phyloP scores from a whole-genome alignment of 2,797 vertebrate genomes.

The Sarcoramphus papa region DNA sequence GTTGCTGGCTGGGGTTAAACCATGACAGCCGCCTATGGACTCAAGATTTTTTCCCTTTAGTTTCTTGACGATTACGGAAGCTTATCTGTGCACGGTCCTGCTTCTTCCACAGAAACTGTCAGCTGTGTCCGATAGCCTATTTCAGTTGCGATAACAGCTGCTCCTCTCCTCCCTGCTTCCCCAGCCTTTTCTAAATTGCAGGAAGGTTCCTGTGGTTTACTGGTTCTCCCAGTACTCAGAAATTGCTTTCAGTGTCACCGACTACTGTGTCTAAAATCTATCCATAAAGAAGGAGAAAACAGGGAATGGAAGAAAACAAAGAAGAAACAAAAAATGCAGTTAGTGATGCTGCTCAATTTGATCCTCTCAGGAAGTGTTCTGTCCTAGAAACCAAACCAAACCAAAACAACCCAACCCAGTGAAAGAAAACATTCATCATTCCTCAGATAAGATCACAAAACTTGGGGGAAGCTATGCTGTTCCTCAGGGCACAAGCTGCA shows the following conservation, averaged over 20 bases:
- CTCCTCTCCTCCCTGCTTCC: not conserved
- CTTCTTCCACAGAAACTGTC: not conserved
- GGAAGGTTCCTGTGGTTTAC: not conserved
- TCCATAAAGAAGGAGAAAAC: slow-evolving; percentile 28
- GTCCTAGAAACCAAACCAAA: slow-evolving; percentile 8
- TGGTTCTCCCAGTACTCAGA: not conserved
- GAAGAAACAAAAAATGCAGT: not conserved
- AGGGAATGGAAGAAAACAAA: not conserved
- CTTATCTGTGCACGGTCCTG: not conserved
- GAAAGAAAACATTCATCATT: not conserved
- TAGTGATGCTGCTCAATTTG: not conserved
- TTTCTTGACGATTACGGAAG: not conserved
- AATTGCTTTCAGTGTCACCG: not conserved
- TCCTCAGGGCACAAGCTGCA: not conserved
- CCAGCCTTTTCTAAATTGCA: not conserved
- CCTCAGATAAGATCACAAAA: slow-evolving; percentile 10
- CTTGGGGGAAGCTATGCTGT: not conserved
- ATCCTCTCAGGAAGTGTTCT: not conserved
- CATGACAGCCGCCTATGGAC: not conserved
- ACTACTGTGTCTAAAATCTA: slow-evolving; percentile 9
- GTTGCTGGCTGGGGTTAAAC: no score
- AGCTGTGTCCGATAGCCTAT: not conserved
- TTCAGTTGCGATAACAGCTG: not conserved
- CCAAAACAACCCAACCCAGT: not conserved
- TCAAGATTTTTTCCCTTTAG: not conserved